Base-by-base conservation (phyloP, 1,140 invertebrate species). In the Laodelphax striatellus region DNA sequence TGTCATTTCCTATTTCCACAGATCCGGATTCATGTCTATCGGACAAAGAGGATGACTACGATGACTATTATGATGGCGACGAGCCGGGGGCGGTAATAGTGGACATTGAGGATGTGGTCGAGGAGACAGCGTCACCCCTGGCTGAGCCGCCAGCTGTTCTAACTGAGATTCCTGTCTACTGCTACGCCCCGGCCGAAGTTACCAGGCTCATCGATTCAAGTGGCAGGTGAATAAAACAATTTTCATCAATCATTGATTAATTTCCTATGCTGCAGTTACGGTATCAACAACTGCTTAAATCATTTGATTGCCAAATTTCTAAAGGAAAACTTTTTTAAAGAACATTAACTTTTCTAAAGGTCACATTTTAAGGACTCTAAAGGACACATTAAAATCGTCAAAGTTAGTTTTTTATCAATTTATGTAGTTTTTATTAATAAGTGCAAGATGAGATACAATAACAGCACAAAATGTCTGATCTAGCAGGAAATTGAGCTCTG, bases 111-210 rank as follows among this genome's bases (percentile, higher is more conserved):
- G 79, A 70, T 31, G 76, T 74, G 2, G 73, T 72, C 58, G 78
- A 72, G 60, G 79, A 69, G 65, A 77, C 72, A n/a, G 77, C 65
- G 53, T 73, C 63, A 14, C 83, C 85, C 0, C 71, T 87, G 46
- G 73, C 82, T 5, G 79, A 81, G 0, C 77, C 78, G 52, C 82
- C 82, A 1, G 68, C 77, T 2, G 77, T 80, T 44, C 76, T 77
- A 46, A 80, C 82, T 28, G 82, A 86, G 63, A 84, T 80, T 19
- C 84, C 85, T 0, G 78, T 63, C 16, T 69, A 68, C 50, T 65
- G 70, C 44, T 71, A 71, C 52, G 68, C 70, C 11, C 70, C 70
- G 1, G 62, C 64, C 9, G 70, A 72, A 61, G 68, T 71, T 24
- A 71, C 69, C 14, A 56, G 65, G 13, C 62, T 70, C n/a, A 71